A percentile compares a stretch with the other conserved stretches of the same genome.
Evolutionary conservation across 2,888 invertebrate species (phyloP).

Genomic region (Digitonthophagus gazella): DNA sequence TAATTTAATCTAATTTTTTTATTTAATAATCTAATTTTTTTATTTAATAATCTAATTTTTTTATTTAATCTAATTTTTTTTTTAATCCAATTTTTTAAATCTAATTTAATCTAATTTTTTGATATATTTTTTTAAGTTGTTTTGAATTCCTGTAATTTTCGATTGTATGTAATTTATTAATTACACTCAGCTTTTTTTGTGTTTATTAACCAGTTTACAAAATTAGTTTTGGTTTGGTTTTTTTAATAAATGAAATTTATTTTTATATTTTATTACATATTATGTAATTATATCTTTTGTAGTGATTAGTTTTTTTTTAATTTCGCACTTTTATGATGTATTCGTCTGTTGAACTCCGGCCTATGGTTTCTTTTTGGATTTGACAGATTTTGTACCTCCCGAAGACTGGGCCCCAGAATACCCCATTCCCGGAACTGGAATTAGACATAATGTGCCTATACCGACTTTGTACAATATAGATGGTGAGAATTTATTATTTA

Average conservation of each 20-base stretch:
- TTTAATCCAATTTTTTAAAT: too few relatives aligned
- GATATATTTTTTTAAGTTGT: too few relatives aligned
- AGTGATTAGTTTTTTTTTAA: background rate
- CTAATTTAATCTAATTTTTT: background rate
- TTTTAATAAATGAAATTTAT: conserved; percentile 1
- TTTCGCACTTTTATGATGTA: background rate
- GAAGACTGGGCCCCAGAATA: conserved; percentile 67
- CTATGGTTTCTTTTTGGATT: conserved; percentile 35
- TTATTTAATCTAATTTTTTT: too few relatives aligned
- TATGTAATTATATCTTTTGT: background rate
- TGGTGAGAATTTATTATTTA: conserved; percentile 50
- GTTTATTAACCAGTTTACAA: background rate
- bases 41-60: too few relatives aligned
- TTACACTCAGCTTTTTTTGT: background rate
- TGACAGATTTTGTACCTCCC: conserved; percentile 51
- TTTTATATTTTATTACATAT: too few relatives aligned
- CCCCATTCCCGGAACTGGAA: conserved; percentile 53
- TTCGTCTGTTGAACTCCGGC: background rate
- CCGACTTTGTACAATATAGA: conserved; percentile 79
- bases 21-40: too few relatives aligned
- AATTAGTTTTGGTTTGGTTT: background rate
- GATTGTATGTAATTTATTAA: background rate
- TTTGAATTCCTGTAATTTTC: background rate
- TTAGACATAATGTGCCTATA: conserved; percentile 68
- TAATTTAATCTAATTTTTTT: too few relatives aligned